Evolutionary conservation across 2,797 vertebrate species (phyloP).

Genomic region (Phoebastria nigripes): DNA sequence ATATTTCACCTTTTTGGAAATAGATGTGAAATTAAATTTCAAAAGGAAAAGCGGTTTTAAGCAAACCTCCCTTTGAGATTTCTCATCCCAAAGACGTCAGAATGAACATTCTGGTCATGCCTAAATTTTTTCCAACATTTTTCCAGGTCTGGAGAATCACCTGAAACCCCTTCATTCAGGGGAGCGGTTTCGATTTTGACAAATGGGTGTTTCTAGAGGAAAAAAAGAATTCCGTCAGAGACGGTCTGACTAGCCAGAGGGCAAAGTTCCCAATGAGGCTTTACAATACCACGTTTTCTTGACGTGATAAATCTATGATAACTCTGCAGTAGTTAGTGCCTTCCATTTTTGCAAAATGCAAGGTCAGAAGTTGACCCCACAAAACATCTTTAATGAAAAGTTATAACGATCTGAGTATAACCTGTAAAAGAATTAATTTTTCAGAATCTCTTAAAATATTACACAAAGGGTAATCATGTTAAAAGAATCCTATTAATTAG

Average conservation of each 20-base stretch:
- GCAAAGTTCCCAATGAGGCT: background rate
- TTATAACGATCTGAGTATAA: background rate
- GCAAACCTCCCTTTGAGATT: background rate
- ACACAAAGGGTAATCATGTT: background rate
- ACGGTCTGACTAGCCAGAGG: background rate
- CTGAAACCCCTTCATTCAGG: background rate
- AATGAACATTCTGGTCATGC: background rate
- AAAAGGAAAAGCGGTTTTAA: background rate
- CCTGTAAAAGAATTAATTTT: slow-evolving; percentile 35
- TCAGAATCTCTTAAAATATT: slow-evolving; percentile 17
- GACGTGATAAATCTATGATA: background rate
- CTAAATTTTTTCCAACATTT: background rate
- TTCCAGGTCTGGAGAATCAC: background rate
- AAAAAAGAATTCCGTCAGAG: background rate
- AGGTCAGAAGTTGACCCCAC: background rate
- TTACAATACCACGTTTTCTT: background rate
- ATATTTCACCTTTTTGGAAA: background rate
- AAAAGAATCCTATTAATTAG: slow-evolving; percentile 40
- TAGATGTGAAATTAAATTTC: background rate
- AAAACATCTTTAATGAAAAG: slow-evolving; percentile 40
- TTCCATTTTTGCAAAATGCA: slow-evolving; percentile 1
- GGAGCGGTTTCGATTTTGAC: background rate
- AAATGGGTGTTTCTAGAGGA: background rate
- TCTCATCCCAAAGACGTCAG: background rate
- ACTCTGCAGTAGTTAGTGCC: background rate